Evolutionary conservation across 2,113 vertebrate species (phyloP).

Genomic region (Platichthys stellatus): DNA sequence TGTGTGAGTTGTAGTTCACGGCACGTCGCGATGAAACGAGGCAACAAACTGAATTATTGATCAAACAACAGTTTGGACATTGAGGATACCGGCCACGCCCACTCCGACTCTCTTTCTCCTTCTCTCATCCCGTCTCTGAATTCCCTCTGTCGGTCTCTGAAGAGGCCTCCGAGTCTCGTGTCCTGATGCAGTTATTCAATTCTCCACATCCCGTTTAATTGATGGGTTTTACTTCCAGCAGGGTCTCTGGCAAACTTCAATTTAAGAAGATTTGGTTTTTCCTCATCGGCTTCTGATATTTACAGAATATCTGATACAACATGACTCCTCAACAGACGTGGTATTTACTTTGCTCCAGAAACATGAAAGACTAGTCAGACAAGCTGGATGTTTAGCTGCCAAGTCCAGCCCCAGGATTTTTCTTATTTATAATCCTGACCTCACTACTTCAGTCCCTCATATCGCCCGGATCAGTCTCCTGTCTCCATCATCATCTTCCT

Average conservation of each 20-base stretch:
- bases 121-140: conserved; percentile 6
- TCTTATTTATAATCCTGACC: not conserved
- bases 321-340: not conserved
- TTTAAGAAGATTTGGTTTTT: conserved; percentile 5
- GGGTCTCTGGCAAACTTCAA: not conserved
- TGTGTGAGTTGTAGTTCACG: not conserved
- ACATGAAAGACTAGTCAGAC: not conserved
- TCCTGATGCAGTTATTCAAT: not conserved
- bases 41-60: conserved; percentile 30
- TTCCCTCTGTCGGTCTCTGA: conserved; percentile 3
- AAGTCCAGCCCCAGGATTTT: conserved; percentile 2
- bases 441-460: not conserved
- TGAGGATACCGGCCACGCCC: conserved; percentile 7
- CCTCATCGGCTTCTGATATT: not conserved
- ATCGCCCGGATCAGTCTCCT: too few species aligned
- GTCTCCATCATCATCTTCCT: not conserved
- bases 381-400: conserved; percentile 32
- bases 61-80: conserved; percentile 19
- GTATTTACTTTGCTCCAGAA: not conserved
- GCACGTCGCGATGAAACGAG: not conserved
- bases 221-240: not conserved
- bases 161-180: not conserved
- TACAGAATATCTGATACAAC: conserved; percentile 7
- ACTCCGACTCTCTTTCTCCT: not conserved
- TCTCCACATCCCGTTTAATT: not conserved